Evolutionary conservation across 2,113 vertebrate genomes (phyloP), one percentile per base, ranked within the genome.

Genomic region (Parus major): DNA sequence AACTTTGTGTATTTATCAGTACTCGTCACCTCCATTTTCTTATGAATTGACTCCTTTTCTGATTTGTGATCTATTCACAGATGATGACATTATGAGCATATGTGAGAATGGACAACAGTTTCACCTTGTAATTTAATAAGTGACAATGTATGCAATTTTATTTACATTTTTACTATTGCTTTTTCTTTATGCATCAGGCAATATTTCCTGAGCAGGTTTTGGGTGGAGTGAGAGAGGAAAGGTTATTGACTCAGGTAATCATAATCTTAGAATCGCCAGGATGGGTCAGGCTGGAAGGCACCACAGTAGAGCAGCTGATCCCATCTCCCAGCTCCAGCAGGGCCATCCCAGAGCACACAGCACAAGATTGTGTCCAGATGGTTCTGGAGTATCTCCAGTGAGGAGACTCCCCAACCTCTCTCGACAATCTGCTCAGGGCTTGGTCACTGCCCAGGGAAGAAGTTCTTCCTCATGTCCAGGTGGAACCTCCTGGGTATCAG

Each of bases 371-470:
- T 63, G 65, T 9, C 20, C 29, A 21, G 56, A 2, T 0, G 3
- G 22, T 0, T 63, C 75, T 31, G 31, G 25, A 88, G 29, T 35
- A 49, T 15, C 75, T 0, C 17, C 35, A 64, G 35, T 12, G 49
- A 35, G 35, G 75, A 71, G 25, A 71, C n/a, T 55, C n/a, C 73
- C n/a, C 41, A 55, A 2, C 29, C 39, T 20, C 39, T 53, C 28
- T 61, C 69, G 15, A 1, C 59, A 53, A 44, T 47, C 50, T 73
- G 49, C 23, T 73, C 59, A 47, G 28, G 0, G 36, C 36, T 50
- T 0, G 0, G 27, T 0, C 60, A 41, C 70, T 78, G 84, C 23
- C 5, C 46, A 69, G 63, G 22, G 1, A 2, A 68, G 53, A 68
- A 28, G 55, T 69, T 77, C 33, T 86, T 46, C 53, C 61, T 36